Conservation (phyloP, 2,888 invertebrate genomes). For the Synergus laeviventris region DNA sequence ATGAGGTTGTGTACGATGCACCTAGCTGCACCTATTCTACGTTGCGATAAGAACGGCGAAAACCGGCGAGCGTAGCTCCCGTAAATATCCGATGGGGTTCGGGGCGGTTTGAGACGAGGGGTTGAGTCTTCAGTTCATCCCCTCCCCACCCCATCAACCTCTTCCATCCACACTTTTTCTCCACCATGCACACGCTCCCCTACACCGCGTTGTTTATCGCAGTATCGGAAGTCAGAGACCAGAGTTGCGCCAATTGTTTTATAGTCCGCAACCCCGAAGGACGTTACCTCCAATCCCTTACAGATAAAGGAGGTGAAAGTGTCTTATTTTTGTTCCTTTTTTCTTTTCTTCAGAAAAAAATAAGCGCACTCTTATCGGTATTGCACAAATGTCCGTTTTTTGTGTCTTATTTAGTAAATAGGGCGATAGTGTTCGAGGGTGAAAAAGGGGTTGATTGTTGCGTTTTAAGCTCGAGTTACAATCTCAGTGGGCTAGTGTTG, state of each 20-base stretch:
- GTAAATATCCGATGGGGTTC: constrained; percentile 69
- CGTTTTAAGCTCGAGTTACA: not conserved
- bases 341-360: not conserved
- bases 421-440: not conserved
- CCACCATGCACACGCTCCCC: constrained; percentile 41
- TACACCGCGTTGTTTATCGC: constrained; percentile 63
- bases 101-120: constrained; percentile 42
- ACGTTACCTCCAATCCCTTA: constrained; percentile 42
- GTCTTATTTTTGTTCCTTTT: constrained; percentile 7
- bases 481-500: not conserved
- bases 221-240: constrained; percentile 67
- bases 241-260: constrained; percentile 70
- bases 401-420: not conserved
- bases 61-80: constrained; percentile 66
- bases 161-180: constrained; percentile 36
- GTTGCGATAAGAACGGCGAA: constrained; percentile 67
- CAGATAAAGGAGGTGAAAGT: constrained; percentile 10
- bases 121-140: constrained; percentile 4
- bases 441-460: not conserved
- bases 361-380: not conserved
- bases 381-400: constrained; percentile 3
- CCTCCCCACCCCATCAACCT: constrained; percentile 4
- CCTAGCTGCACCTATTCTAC: constrained; percentile 68
- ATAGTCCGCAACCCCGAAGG: constrained; percentile 59
- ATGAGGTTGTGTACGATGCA: constrained; percentile 62